Evolutionary conservation across 2,888 invertebrate genomes (phyloP).

Genomic region (Lamellibrachia columna): DNA sequence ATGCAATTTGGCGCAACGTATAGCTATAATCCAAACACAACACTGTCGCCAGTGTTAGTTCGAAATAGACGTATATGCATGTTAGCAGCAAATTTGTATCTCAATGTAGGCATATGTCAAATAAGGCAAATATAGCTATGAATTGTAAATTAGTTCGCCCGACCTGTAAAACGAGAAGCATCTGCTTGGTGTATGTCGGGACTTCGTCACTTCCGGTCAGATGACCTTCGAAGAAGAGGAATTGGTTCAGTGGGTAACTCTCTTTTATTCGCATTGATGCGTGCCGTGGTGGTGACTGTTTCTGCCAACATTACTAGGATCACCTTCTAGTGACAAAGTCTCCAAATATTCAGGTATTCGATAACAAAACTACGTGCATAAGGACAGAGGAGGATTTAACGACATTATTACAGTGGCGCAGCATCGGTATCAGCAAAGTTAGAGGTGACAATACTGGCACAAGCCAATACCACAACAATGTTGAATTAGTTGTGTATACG

Average conservation of each 20-base stretch:
- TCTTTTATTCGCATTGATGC: too few species aligned
- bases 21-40: too few species aligned
- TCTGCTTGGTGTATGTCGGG: constrained; percentile 50
- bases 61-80: too few species aligned
- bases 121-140: too few species aligned
- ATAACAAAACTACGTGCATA: too few species aligned
- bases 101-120: too few species aligned
- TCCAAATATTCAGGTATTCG: background rate
- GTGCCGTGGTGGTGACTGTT: background rate
- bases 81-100: too few species aligned
- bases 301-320: background rate
- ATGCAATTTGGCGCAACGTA: too few species aligned
- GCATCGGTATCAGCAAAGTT: background rate
- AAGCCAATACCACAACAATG: background rate
- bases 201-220: constrained; percentile 39
- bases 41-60: too few species aligned
- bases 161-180: constrained; percentile 54
- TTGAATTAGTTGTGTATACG: background rate
- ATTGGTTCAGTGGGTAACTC: background rate
- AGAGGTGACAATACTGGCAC: background rate
- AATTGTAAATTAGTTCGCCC: background rate
- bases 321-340: background rate
- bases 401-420: too few species aligned
- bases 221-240: constrained; percentile 33
- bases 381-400: too few species aligned